Conservation (phyloP, 2,888 invertebrate genomes). For the Diadegma fenestrale region DNA sequence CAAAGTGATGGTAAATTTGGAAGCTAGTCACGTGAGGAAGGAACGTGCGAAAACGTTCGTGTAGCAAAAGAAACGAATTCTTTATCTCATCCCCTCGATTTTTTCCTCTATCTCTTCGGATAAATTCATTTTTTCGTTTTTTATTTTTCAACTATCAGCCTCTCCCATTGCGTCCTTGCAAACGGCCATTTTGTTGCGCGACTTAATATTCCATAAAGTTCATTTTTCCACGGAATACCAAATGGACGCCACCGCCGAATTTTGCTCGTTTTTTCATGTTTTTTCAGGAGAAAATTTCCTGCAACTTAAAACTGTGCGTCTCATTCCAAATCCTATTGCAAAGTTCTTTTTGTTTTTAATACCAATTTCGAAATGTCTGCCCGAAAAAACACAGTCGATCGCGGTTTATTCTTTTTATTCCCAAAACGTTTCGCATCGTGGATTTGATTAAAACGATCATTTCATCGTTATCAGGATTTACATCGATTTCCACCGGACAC, state of each 20-base stretch:
- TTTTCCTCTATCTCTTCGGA: conserved; percentile 51
- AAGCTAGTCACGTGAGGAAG: conserved; percentile 73
- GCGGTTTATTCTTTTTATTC: not conserved
- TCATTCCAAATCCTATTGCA: not conserved
- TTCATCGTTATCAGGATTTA: not conserved
- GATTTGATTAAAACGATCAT: not conserved
- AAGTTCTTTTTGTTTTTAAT: not conserved
- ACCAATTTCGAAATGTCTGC: not conserved
- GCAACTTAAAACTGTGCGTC: not conserved
- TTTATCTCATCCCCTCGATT: conserved; percentile 58
- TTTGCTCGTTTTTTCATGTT: not conserved
- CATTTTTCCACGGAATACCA: conserved; percentile 47
- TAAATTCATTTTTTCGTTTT: conserved; percentile 24
- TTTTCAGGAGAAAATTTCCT: not conserved
- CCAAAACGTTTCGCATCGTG: not conserved
- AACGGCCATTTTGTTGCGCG: conserved; percentile 80
- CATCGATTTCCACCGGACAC: not conserved
- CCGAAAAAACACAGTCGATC: no score
- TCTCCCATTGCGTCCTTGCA: conserved; percentile 8
- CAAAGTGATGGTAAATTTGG: conserved; percentile 70
- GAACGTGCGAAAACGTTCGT: conserved; percentile 68
- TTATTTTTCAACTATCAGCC: conserved; percentile 6
- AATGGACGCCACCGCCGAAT: not conserved
- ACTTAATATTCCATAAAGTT: conserved; percentile 76
- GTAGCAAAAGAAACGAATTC: conserved; percentile 61